Evolutionary conservation across 2,888 invertebrate species (phyloP).

Genomic region (Willowsia nigromaculata): DNA sequence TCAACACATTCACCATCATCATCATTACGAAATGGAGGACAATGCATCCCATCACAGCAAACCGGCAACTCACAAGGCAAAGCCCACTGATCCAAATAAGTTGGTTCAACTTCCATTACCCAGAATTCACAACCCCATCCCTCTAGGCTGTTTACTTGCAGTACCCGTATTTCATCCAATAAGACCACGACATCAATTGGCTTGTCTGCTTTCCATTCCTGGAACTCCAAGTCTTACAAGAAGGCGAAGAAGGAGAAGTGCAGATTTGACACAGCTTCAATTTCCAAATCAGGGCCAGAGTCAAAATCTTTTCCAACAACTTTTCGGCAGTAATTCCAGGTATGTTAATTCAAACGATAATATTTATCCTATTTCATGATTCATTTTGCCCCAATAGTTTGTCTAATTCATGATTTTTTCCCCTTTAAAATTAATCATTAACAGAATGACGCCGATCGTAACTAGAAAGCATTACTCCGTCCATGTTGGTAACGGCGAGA

Average conservation of each 20-base stretch:
- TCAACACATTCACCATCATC: constrained; percentile 51
- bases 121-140: constrained; percentile 76
- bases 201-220: constrained; percentile 76
- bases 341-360: too few relatives aligned
- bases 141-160: constrained; percentile 77
- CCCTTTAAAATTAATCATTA: neutral
- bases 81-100: neutral
- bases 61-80: neutral
- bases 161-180: constrained; percentile 76
- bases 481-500: constrained; percentile 31
- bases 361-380: too few relatives aligned
- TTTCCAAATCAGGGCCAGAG: neutral
- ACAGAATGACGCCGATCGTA: constrained; percentile 29
- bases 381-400: too few relatives aligned
- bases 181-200: constrained; percentile 76
- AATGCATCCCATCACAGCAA: neutral
- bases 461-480: constrained; percentile 33
- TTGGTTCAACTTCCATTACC: constrained; percentile 16
- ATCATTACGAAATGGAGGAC: constrained; percentile 22
- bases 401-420: too few relatives aligned
- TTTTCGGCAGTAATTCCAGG: constrained; percentile 29
- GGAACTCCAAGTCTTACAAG: constrained; percentile 76
- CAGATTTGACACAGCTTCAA: neutral
- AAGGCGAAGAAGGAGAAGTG: constrained; percentile 43
- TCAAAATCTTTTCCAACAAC: neutral